These are phyloP conservation scores for Ondatra zibethicus DNA, from an alignment of 2,113 vertebrate genomes.

Conservation along the genomic window DNA sequence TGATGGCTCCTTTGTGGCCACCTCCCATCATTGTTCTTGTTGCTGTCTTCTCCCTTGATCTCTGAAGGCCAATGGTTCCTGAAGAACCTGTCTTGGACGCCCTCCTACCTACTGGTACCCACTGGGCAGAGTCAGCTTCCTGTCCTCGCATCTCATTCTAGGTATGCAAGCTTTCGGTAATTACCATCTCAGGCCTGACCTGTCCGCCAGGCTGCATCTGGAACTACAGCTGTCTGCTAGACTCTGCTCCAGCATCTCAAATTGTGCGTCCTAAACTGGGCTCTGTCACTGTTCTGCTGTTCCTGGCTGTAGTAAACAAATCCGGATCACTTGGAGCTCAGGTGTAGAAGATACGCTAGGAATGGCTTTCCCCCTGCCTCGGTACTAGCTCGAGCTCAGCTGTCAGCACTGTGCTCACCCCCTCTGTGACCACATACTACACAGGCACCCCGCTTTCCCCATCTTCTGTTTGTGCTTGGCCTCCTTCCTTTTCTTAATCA, in stretches of 20 bases:
- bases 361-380: neutral
- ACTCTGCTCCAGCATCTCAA: neutral
- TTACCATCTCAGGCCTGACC: neutral
- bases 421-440: neutral
- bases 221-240: neutral
- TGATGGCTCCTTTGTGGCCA: neutral
- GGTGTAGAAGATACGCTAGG: neutral
- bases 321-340: neutral
- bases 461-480: neutral
- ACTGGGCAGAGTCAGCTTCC: neutral
- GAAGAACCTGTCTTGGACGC: neutral
- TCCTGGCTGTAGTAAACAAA: slow-evolving; percentile 4
- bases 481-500: neutral
- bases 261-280: neutral
- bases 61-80: neutral
- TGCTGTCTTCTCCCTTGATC: neutral
- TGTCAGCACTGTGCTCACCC: neutral
- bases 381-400: neutral
- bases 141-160: neutral
- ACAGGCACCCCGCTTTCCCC: neutral
- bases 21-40: neutral
- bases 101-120: neutral
- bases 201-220: neutral
- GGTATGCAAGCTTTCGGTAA: neutral
- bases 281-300: neutral